Evolutionary conservation across 2,797 vertebrate genomes (phyloP), one percentile per base, ranked within the genome.

Genomic region (Potorous gilbertii): DNA sequence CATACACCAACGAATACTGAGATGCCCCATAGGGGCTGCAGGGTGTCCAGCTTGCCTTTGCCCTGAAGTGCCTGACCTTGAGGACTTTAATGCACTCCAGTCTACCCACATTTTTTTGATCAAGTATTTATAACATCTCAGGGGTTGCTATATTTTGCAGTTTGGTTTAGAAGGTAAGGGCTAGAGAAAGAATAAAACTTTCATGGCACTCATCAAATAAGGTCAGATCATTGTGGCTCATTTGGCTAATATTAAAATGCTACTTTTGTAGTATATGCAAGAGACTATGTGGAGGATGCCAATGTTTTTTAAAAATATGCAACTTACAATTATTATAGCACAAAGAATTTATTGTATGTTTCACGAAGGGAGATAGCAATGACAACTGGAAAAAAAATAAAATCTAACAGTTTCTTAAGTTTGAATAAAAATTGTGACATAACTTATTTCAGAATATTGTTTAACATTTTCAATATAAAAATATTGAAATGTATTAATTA

Each of bases 101-200:
- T 24, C 54, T 87, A 27, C 40, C 40, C 54, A 57, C 16, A n/a
- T 95, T 97, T 96, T 96, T 87, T 97, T 96, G 98, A 97, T 98
- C 95, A 96, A 97, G 91, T 95, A 97, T 97, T 97, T 95, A 96
- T 95, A 95, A 96, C 93, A 97, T 96, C 96, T 95, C 74, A 92
- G 92, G 96, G 96, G 95, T 55, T 97, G 92, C 94, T 92, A 96
- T 91, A 91, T 87, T 96, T 92, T 96, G n/a, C 46, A 94, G 90
- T 93, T 92, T 90, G 55, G 74, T 93, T n/a, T 90, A 91, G 92
- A n/a, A 54, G 66, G 59, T 91, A 66, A 91, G 55, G 34, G 54
- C 56, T 55, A 92, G 94, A 94, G 56, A 74, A 93, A 91, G 55
- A 92, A 91, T 56, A 94, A 96, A 96, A 90, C 59, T 96, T 95